Conservation (phyloP, 2,888 invertebrate species). For the Drosophila kambysellisi region DNA sequence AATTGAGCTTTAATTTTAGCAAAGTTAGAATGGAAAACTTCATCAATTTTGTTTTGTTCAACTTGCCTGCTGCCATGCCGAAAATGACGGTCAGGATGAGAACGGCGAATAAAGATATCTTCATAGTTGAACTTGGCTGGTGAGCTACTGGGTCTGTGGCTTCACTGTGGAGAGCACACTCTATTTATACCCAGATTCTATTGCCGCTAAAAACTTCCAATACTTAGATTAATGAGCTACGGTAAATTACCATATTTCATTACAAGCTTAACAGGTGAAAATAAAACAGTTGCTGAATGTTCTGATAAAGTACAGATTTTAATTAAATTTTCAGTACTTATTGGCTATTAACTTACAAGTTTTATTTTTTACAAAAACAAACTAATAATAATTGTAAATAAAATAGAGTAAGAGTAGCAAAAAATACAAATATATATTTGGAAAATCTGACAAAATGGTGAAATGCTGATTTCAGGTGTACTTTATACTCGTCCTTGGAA, state of each 20-base stretch:
- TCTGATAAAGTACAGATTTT: neutral
- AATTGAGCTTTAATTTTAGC: constrained; percentile 30
- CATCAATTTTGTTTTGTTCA: neutral
- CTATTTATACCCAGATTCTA: constrained; percentile 46
- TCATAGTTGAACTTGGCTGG: constrained; percentile 48
- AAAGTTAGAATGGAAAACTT: neutral
- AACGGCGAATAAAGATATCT: constrained; percentile 47
- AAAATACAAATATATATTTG: neutral
- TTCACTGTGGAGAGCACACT: neutral
- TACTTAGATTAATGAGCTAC: neutral
- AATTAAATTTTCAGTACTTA: neutral
- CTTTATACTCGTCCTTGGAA: neutral
- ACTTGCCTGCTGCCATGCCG: constrained; percentile 55
- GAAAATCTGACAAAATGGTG: neutral
- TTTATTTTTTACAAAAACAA: neutral
- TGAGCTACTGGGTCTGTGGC: constrained; percentile 40
- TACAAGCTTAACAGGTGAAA: constrained; percentile 28
- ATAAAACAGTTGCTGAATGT: neutral
- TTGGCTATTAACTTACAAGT: neutral
- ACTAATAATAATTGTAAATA: neutral
- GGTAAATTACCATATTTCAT: neutral
- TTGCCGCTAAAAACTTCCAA: neutral
- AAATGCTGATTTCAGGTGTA: neutral
- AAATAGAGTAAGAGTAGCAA: neutral
- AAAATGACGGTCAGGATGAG: constrained; percentile 57